These are phyloP conservation scores for Thaumetopoea pityocampa DNA, from an alignment of 1,140 invertebrate species.

Conservation along the genomic window DNA sequence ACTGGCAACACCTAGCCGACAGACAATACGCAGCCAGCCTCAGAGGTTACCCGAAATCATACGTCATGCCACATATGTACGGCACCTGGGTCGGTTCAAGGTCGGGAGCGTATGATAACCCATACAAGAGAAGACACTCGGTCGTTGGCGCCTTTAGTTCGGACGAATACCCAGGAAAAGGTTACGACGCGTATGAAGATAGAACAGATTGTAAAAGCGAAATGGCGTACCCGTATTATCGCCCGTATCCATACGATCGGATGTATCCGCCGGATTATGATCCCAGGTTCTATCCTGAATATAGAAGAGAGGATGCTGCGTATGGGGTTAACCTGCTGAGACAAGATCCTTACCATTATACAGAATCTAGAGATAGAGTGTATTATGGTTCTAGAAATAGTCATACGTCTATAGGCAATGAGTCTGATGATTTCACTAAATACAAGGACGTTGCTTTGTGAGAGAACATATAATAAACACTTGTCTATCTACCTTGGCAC, in stretches of 20 bases:
- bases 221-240: conserved; percentile 56
- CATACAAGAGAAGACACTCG: conserved; percentile 60
- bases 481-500: neutral
- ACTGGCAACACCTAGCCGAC: conserved; percentile 64
- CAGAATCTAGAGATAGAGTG: conserved; percentile 56
- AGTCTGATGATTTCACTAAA: conserved; percentile 73
- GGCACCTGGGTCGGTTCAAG: conserved; percentile 64
- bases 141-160: conserved; percentile 55
- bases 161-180: conserved; percentile 59
- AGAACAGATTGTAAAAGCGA: conserved; percentile 63
- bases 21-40: conserved; percentile 60
- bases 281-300: conserved; percentile 52
- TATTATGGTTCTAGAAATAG: conserved; percentile 67
- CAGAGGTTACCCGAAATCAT: conserved; percentile 48
- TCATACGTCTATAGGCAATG: conserved; percentile 71
- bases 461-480: neutral
- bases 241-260: conserved; percentile 49
- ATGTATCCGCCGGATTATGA: conserved; percentile 59
- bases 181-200: conserved; percentile 52
- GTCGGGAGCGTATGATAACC: conserved; percentile 49
- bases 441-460: conserved; percentile 73
- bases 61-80: conserved; percentile 43
- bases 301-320: conserved; percentile 48
- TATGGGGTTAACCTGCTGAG: conserved; percentile 61
- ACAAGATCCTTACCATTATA: conserved; percentile 64